phyloP scores from a whole-genome alignment of 2,797 vertebrate species.

The Poeciliopsis infans region DNA sequence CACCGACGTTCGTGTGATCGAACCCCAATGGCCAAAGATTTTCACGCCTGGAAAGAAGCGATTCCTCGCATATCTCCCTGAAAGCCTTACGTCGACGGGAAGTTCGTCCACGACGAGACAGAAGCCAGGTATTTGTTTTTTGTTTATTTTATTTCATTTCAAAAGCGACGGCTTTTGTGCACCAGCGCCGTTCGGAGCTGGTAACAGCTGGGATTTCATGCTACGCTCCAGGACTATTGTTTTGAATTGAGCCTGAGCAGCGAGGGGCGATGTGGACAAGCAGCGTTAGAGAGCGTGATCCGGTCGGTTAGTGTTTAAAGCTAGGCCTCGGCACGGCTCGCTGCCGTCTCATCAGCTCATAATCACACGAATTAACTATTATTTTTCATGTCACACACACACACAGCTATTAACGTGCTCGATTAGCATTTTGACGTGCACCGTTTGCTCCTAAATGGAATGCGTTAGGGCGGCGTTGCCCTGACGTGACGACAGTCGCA shows the following conservation, averaged over 20 bases:
- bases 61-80: slow-evolving; percentile 28
- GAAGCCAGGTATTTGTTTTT: slow-evolving; percentile 41
- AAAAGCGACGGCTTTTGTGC: fast-evolving
- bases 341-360: fast-evolving
- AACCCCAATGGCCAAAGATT: slow-evolving; percentile 34
- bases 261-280: slow-evolving; percentile 22
- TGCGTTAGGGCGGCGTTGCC: not conserved
- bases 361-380: not conserved
- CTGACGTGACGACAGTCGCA: not conserved
- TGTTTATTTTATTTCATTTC: not conserved
- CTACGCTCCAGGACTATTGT: slow-evolving; percentile 62
- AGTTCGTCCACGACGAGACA: slow-evolving; percentile 31
- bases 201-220: not conserved
- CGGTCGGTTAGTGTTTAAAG: slow-evolving; percentile 1
- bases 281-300: slow-evolving; percentile 21
- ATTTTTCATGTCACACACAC: too few relatives aligned
- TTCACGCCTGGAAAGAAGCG: slow-evolving; percentile 72
- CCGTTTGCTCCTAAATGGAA: not conserved
- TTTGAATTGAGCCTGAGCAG: slow-evolving; percentile 52
- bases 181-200: not conserved
- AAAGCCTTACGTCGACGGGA: slow-evolving; percentile 29
- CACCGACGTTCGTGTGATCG: not conserved
- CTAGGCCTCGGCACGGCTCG: slow-evolving; percentile 32
- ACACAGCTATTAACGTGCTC: not conserved
- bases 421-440: not conserved